Evolutionary conservation across 2,888 invertebrate genomes (phyloP).

Genomic region (Fragum whitleyi): DNA sequence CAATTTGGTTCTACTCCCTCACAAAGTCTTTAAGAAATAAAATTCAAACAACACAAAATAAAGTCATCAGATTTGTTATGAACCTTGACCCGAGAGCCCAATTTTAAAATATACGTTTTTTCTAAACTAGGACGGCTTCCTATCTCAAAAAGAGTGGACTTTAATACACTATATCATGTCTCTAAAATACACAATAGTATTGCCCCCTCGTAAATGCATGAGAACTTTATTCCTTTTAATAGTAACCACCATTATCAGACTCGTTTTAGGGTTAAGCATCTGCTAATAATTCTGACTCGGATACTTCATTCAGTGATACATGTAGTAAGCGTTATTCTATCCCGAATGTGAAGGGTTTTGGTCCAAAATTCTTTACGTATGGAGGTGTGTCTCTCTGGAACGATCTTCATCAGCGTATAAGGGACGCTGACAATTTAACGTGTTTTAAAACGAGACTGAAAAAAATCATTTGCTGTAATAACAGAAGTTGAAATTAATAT

Average conservation of each 20-base stretch:
- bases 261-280: too few relatives aligned
- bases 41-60: constrained; percentile 2
- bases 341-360: background rate
- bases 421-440: too few relatives aligned
- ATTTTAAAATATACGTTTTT: background rate
- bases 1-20: constrained; percentile 3
- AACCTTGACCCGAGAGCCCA: constrained; percentile 7
- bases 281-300: too few relatives aligned
- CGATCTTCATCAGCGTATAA: background rate
- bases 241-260: too few relatives aligned
- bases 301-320: too few relatives aligned
- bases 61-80: too few relatives aligned
- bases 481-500: too few relatives aligned
- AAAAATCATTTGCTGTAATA: too few relatives aligned
- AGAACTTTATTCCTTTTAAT: background rate
- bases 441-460: too few relatives aligned
- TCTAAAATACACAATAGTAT: background rate
- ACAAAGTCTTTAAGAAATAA: background rate
- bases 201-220: background rate
- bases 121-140: background rate
- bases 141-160: constrained; percentile 6
- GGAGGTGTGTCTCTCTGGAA: too few relatives aligned
- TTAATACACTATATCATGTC: too few relatives aligned
- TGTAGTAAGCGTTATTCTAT: background rate
- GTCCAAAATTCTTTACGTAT: background rate